Conservation (phyloP, 2,888 invertebrate species). For the Drosophila algonquin region DNA sequence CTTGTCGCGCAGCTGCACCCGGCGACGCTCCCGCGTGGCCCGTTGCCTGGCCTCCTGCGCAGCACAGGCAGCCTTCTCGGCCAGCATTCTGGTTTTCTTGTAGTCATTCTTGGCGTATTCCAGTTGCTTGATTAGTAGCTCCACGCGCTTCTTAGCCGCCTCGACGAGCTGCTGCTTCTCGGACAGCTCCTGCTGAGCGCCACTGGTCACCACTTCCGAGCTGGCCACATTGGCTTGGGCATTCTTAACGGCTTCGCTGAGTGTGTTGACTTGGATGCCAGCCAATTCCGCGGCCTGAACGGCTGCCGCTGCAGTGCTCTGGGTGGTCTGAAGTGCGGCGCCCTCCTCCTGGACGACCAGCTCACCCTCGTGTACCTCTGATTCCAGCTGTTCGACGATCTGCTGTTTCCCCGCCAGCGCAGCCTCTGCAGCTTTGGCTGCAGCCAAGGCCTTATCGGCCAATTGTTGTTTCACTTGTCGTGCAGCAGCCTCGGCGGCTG, state of each 20-base stretch:
- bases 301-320: conserved; percentile 87
- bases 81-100: conserved; percentile 88
- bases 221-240: conserved; percentile 86
- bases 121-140: conserved; percentile 87
- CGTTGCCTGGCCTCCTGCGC: conserved; percentile 87
- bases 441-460: conserved; percentile 89
- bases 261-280: conserved; percentile 85
- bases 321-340: conserved; percentile 86
- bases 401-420: conserved; percentile 89
- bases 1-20: conserved; percentile 31
- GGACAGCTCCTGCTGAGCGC: conserved; percentile 86
- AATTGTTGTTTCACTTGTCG: conserved; percentile 89
- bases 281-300: conserved; percentile 87
- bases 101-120: conserved; percentile 87
- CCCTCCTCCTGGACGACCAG: conserved; percentile 87
- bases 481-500: conserved; percentile 89
- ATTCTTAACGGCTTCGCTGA: conserved; percentile 84
- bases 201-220: conserved; percentile 87
- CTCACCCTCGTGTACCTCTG: conserved; percentile 88
- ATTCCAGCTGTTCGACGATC: conserved; percentile 88
- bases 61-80: conserved; percentile 88
- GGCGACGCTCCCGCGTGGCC: conserved; percentile 52
- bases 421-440: conserved; percentile 89
- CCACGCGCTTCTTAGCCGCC: conserved; percentile 88
- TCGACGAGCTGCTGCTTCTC: conserved; percentile 89